Evolutionary conservation across 2,888 invertebrate species (phyloP).

Genomic region (Entomobrya multifasciata): DNA sequence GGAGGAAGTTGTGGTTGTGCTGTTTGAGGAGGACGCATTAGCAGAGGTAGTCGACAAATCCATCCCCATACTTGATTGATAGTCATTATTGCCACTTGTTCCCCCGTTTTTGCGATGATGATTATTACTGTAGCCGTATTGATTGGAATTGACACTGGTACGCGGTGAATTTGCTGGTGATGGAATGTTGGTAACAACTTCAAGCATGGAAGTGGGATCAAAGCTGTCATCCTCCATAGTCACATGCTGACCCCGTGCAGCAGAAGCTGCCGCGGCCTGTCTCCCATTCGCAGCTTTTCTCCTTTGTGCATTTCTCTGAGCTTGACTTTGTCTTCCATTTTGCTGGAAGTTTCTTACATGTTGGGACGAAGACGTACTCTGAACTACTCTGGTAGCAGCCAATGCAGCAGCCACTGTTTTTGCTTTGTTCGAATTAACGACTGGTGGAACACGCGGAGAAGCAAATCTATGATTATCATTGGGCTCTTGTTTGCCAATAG

Average conservation of each 20-base stretch:
- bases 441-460: conserved; percentile 76
- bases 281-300: conserved; percentile 21
- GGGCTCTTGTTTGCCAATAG: conserved; percentile 26
- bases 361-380: conserved; percentile 36
- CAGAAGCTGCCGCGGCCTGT: background rate
- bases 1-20: conserved; percentile 42
- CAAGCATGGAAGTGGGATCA: conserved; percentile 78
- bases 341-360: conserved; percentile 47
- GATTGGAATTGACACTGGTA: background rate
- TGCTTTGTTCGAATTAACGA: conserved; percentile 72
- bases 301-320: conserved; percentile 36
- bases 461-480: conserved; percentile 73
- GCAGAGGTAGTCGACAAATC: conserved; percentile 66
- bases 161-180: conserved; percentile 40
- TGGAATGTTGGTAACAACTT: conserved; percentile 72
- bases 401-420: conserved; percentile 79
- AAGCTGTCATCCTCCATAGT: conserved; percentile 75
- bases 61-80: conserved; percentile 66
- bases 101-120: conserved; percentile 45
- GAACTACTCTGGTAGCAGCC: conserved; percentile 76
- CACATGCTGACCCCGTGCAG: conserved; percentile 14
- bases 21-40: background rate
- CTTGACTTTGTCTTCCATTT: conserved; percentile 47
- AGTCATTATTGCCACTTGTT: conserved; percentile 16
- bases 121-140: conserved; percentile 49